Conservation (phyloP, 2,797 vertebrate species). For the Arrhamphus sclerolepis region DNA sequence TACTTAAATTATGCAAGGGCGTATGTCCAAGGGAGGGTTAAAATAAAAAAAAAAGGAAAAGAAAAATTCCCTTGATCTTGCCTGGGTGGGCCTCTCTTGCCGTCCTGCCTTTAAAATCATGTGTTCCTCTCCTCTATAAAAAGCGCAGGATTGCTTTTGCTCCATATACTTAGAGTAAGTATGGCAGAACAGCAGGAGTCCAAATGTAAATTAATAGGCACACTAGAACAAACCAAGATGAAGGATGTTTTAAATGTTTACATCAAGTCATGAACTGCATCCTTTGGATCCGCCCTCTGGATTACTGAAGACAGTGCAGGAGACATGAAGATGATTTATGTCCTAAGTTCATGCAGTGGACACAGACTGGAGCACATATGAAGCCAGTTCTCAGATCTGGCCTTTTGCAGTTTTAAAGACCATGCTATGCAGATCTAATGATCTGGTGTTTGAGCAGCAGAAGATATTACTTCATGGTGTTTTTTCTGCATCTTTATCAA, state of each 20-base stretch:
- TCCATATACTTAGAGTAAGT: constrained; percentile 74
- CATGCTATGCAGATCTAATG: background rate
- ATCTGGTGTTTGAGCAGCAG: constrained; percentile 14
- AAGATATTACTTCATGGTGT: constrained; percentile 12
- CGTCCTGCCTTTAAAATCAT: constrained; percentile 69
- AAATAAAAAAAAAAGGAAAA: constrained; percentile 38
- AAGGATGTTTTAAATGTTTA: constrained; percentile 53
- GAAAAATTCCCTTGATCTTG: constrained; percentile 68
- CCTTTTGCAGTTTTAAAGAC: constrained; percentile 4
- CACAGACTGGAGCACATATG: background rate
- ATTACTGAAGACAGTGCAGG: constrained; percentile 22
- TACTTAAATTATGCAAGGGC: constrained; percentile 78
- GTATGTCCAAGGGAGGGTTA: constrained; percentile 63
- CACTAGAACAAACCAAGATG: constrained; percentile 60
- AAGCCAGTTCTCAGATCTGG: constrained; percentile 3
- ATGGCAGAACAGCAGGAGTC: constrained; percentile 58
- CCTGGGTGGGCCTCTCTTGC: constrained; percentile 74
- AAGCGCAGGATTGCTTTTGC: constrained; percentile 54
- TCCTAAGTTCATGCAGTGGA: constrained; percentile 22
- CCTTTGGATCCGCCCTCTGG: constrained; percentile 42
- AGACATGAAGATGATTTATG: constrained; percentile 18
- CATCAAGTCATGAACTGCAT: constrained; percentile 51
- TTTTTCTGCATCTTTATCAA: constrained; percentile 25
- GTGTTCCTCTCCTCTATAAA: constrained; percentile 66
- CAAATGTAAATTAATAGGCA: constrained; percentile 74